Conservation (phyloP, 1,140 invertebrate species). For the Euborellia annulipes region DNA sequence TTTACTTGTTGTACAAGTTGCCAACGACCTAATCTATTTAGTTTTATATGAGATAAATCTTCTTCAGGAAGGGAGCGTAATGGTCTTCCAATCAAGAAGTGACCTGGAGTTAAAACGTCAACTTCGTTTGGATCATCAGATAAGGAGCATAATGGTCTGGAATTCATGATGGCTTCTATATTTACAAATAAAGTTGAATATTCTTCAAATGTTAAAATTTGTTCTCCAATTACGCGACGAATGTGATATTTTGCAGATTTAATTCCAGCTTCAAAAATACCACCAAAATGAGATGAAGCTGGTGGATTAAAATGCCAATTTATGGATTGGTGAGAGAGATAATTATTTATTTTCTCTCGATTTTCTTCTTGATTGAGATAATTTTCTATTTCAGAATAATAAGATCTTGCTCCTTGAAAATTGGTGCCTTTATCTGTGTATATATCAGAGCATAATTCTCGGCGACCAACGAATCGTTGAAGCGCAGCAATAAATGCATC, state of each 20-base stretch:
- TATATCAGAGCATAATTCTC: conserved; percentile 17
- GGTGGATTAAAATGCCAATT: conserved; percentile 21
- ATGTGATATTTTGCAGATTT: conserved; percentile 19
- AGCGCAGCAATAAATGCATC: conserved; percentile 21
- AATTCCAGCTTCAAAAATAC: conserved; percentile 21
- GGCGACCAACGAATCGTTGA: conserved; percentile 18
- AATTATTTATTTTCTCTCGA: too few relatives aligned
- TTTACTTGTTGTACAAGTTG: neutral
- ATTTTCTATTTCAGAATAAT: too few relatives aligned
- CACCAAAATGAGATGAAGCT: conserved; percentile 17
- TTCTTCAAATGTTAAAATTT: conserved; percentile 12
- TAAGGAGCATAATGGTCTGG: conserved; percentile 10
- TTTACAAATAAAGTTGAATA: conserved; percentile 12
- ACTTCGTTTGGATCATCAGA: conserved; percentile 12
- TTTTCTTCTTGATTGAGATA: too few relatives aligned
- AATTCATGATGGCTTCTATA: conserved; percentile 16
- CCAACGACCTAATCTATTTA: conserved; percentile 1
- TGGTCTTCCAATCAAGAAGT: conserved; percentile 18
- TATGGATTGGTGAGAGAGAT: neutral
- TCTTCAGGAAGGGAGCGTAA: conserved; percentile 13
- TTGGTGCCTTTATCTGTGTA: conserved; percentile 25
- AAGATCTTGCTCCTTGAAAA: conserved; percentile 23
- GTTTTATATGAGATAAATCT: neutral
- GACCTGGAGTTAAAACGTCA: conserved; percentile 14
- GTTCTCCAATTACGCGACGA: conserved; percentile 7